Evolutionary conservation across 2,797 vertebrate genomes (phyloP).

Genomic region (Carcharodon carcharias): DNA sequence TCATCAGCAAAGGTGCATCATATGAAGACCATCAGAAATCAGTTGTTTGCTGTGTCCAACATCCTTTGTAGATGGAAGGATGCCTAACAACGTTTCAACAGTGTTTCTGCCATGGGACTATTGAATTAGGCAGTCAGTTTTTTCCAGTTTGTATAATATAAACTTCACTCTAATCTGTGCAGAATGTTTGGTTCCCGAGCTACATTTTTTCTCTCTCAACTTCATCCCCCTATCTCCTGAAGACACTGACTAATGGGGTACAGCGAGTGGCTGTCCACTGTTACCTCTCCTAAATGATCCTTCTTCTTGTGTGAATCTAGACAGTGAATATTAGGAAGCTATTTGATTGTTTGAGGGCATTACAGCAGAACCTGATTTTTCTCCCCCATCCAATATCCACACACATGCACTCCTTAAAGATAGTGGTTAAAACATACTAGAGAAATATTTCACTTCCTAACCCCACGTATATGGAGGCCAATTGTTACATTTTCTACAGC

Average conservation of each 20-base stretch:
- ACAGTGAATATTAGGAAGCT: neutral
- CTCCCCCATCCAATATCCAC: neutral
- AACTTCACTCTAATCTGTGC: neutral
- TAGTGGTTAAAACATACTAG: neutral
- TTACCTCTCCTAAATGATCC: neutral
- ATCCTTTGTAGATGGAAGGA: neutral
- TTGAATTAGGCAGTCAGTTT: neutral
- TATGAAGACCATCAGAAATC: neutral
- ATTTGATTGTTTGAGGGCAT: neutral
- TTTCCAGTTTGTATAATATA: neutral
- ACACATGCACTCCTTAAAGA: neutral
- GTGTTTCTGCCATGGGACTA: neutral
- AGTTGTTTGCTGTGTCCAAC: neutral
- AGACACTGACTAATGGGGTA: neutral
- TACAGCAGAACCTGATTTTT: neutral
- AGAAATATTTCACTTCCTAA: neutral
- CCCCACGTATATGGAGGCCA: too few relatives aligned
- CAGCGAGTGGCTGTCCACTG: neutral
- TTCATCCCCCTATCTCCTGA: neutral
- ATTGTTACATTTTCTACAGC: neutral
- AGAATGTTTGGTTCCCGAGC: neutral
- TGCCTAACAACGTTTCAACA: neutral
- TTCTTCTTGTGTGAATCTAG: neutral
- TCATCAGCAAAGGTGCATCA: neutral
- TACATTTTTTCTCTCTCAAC: neutral